Evolutionary conservation across 2,888 invertebrate genomes (phyloP).

Genomic region (Drosophila silvestris): DNA sequence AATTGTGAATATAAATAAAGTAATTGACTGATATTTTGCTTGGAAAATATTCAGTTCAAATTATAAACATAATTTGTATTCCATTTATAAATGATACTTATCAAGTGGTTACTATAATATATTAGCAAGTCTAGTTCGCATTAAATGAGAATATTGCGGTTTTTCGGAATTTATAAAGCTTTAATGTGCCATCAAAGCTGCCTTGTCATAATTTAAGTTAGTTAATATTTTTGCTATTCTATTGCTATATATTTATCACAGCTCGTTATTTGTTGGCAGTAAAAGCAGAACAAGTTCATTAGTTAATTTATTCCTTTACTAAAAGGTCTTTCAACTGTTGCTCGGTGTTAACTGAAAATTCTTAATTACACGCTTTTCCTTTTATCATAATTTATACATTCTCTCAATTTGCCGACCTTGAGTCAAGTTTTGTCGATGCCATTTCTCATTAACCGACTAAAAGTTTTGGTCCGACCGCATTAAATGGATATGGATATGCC

Average conservation of each 20-base stretch:
- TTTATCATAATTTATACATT: conserved; percentile 41
- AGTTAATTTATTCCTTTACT: not conserved
- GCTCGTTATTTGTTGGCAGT: not conserved
- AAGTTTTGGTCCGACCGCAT: conserved; percentile 24
- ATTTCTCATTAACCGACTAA: conserved; percentile 60
- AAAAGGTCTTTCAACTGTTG: conserved; percentile 11
- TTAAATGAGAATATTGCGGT: not conserved
- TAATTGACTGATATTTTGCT: not conserved
- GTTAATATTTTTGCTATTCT: too few relatives aligned
- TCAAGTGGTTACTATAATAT: not conserved
- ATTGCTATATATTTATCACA: not conserved
- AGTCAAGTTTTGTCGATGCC: conserved; percentile 39
- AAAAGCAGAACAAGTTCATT: not conserved
- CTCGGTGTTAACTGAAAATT: not conserved
- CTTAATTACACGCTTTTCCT: not conserved
- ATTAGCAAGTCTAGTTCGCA: not conserved
- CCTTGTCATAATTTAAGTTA: not conserved
- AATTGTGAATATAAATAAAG: not conserved
- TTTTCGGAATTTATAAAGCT: not conserved
- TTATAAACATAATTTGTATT: not conserved
- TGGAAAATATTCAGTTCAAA: not conserved
- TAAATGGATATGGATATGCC: not conserved
- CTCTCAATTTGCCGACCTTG: conserved; percentile 27
- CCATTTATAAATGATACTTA: not conserved
- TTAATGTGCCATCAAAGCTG: not conserved